These are phyloP conservation scores for Spilosoma lubricipeda DNA, from an alignment of 2,888 invertebrate species.

Conservation along the genomic window DNA sequence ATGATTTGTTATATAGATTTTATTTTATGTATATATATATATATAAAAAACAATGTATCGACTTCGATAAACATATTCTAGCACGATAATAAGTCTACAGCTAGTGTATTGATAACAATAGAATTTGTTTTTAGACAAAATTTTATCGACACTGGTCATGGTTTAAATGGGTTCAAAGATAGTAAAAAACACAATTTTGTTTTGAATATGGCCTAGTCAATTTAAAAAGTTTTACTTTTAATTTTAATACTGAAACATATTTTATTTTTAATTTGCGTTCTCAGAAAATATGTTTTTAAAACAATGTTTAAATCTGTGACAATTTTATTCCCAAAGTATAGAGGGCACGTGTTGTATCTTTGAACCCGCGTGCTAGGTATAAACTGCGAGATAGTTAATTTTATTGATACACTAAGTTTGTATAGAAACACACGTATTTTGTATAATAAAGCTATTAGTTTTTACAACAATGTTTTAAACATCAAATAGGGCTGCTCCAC, in stretches of 20 bases:
- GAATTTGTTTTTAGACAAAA: constrained; percentile 27
- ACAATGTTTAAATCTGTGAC: background rate
- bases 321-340: background rate
- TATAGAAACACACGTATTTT: constrained; percentile 72
- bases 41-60: constrained; percentile 29
- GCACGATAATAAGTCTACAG: constrained; percentile 44
- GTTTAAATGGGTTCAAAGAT: constrained; percentile 40
- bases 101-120: constrained; percentile 24
- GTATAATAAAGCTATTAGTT: constrained; percentile 68
- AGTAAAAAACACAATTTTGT: background rate
- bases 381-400: constrained; percentile 43
- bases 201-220: constrained; percentile 16
- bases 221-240: constrained; percentile 2
- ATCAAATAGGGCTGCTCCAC: constrained; percentile 56
- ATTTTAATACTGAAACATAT: constrained; percentile 7
- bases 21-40: too few relatives aligned
- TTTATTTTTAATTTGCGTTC: background rate
- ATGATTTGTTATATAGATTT: background rate
- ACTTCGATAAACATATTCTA: constrained; percentile 38
- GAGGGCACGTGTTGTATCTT: constrained; percentile 17
- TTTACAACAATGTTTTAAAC: constrained; percentile 49
- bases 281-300: background rate
- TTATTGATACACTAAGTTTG: constrained; percentile 62
- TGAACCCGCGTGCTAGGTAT: constrained; percentile 39
- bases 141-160: constrained; percentile 31